A percentile compares a stretch with the other conserved stretches of the same genome.
Evolutionary conservation across 2,797 vertebrate genomes (phyloP).

Genomic region (Rhinella marina): DNA sequence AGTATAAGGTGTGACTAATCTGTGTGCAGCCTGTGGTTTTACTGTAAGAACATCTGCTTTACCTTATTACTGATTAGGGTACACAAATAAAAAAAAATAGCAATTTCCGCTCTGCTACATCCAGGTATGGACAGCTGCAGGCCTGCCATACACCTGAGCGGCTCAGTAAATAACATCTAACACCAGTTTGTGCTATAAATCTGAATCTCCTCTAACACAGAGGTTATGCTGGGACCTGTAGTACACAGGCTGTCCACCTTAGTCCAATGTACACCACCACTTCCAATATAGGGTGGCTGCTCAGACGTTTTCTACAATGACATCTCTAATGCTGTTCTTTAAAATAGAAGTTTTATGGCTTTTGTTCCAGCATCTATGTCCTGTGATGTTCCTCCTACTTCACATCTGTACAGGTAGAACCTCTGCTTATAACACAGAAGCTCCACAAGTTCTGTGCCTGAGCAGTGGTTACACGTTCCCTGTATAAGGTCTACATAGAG

Average conservation of each 20-base stretch:
- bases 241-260: background rate
- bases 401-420: background rate
- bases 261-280: too few species aligned
- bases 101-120: background rate
- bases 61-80: background rate
- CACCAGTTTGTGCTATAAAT: background rate
- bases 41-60: too few species aligned
- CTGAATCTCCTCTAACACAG: background rate
- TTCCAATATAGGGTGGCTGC: background rate
- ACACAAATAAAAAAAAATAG: background rate
- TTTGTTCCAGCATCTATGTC: background rate
- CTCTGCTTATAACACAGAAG: background rate
- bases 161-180: background rate
- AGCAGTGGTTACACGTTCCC: background rate
- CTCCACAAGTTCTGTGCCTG: background rate
- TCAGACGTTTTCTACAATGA: background rate
- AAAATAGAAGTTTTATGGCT: too few species aligned
- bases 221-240: background rate
- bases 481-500: background rate
- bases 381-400: background rate
- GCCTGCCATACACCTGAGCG: background rate
- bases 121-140: background rate
- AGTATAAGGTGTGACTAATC: too few species aligned
- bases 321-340: background rate
- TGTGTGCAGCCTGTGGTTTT: too few species aligned